These are phyloP conservation scores for Epizoanthus ramosus DNA, from an alignment of 92 coral and sea anemone species.

Conservation along the genomic window DNA sequence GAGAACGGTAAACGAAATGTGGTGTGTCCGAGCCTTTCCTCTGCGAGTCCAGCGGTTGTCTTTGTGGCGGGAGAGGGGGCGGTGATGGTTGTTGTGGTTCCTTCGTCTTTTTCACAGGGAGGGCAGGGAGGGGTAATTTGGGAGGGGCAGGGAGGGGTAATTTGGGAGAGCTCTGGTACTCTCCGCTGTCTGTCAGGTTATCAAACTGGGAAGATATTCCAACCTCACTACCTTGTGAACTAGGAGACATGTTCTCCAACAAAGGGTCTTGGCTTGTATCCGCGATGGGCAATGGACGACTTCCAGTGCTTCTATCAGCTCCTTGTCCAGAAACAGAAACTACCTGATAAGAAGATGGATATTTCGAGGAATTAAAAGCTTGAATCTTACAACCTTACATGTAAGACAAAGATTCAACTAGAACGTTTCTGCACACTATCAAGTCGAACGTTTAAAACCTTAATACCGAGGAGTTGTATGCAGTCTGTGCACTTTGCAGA, in stretches of 20 bases:
- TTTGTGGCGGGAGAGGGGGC: conserved; percentile 21
- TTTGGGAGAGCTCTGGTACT: conserved; percentile 26
- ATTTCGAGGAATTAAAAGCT: neutral
- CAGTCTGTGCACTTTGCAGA: too few species aligned
- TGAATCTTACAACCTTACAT: too few species aligned
- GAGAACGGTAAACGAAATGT: conserved; percentile 7
- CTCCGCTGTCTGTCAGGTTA: conserved; percentile 57
- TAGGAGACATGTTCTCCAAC: conserved; percentile 26
- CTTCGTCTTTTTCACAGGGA: conserved; percentile 34
- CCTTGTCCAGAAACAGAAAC: neutral
- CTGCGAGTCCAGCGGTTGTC: conserved; percentile 19
- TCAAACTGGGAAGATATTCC: conserved; percentile 9
- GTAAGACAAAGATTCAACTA: too few species aligned
- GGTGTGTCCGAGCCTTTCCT: conserved; percentile 34
- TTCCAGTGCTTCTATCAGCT: neutral
- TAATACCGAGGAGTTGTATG: too few species aligned
- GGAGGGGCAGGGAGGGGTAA: conserved; percentile 27
- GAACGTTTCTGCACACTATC: too few species aligned
- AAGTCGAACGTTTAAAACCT: too few species aligned
- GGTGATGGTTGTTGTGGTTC: conserved; percentile 27
- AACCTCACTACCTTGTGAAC: conserved; percentile 27
- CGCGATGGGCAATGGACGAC: neutral
- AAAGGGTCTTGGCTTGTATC: conserved; percentile 35
- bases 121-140: conserved; percentile 27
- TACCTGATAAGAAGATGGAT: neutral